Percentiles rank a stretch among this genome's conserved stretches.
Evolutionary conservation across 2,797 vertebrate species (phyloP).

Genomic region (Cossypha dichroa): DNA sequence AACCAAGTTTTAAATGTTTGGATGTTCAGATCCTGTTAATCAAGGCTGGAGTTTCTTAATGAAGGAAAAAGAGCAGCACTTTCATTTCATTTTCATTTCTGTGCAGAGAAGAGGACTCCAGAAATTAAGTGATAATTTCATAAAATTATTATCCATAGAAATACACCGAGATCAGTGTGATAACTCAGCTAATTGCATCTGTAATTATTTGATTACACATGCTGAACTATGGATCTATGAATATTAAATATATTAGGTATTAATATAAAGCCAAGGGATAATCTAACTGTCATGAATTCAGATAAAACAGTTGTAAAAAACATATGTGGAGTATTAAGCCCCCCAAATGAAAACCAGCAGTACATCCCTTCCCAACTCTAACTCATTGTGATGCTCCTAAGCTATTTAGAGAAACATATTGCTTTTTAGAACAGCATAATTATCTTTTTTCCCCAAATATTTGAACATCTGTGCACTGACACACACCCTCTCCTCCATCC

Average conservation of each 20-base stretch:
- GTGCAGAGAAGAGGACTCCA: neutral
- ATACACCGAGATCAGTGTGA: neutral
- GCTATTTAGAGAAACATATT: neutral
- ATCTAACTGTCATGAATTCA: neutral
- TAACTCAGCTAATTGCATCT: constrained; percentile 6
- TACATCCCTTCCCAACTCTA: neutral
- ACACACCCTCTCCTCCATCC: neutral
- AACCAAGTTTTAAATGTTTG: neutral
- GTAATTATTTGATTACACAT: constrained; percentile 34
- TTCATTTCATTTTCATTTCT: neutral
- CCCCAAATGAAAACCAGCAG: neutral
- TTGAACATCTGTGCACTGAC: neutral
- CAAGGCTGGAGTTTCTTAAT: neutral
- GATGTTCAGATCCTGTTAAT: neutral
- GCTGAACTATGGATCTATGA: neutral
- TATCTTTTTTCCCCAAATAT: neutral
- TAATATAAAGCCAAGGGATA: constrained; percentile 8
- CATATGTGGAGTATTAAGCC: neutral
- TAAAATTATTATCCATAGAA: constrained; percentile 1
- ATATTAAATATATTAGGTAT: neutral
- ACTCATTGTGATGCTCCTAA: neutral
- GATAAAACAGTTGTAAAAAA: neutral
- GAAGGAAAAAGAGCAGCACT: neutral
- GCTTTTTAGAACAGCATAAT: neutral
- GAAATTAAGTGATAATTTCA: constrained; percentile 8